These are phyloP conservation scores for Sterna hirundo DNA, from an alignment of 2,113 vertebrate species.

Conservation along the genomic window DNA sequence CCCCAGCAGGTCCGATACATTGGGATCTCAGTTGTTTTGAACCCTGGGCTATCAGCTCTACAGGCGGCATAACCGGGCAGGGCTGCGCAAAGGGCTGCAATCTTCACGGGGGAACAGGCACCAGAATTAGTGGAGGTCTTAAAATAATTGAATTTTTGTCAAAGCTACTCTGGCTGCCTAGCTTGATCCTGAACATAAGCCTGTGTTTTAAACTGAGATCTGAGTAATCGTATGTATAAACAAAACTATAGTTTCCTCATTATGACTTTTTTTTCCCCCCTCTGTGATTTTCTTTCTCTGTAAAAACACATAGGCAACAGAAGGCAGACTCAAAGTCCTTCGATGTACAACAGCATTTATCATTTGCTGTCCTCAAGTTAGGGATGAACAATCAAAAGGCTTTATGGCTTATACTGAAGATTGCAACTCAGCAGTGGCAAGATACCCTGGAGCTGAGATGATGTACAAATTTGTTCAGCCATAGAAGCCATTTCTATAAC, in stretches of 20 bases:
- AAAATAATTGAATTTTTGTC: not conserved
- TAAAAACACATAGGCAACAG: not conserved
- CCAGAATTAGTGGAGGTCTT: not conserved
- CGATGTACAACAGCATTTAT: not conserved
- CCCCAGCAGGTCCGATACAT: not conserved
- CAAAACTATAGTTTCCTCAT: not conserved
- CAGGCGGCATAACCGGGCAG: not conserved
- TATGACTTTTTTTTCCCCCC: not conserved
- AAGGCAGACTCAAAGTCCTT: not conserved
- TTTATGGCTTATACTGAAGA: not conserved
- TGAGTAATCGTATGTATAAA: fast-evolving
- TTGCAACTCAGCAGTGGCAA: not conserved
- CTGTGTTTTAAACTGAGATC: not conserved
- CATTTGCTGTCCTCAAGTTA: not conserved
- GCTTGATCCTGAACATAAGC: not conserved
- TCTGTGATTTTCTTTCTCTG: not conserved
- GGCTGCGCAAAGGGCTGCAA: not conserved
- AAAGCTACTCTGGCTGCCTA: not conserved
- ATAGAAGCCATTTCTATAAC: not conserved
- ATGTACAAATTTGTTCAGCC: not conserved
- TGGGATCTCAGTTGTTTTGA: not conserved
- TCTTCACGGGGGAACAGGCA: not conserved
- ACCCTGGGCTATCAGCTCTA: not conserved
- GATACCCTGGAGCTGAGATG: not conserved
- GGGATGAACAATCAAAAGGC: not conserved